These are phyloP conservation scores for Proctacanthus coquilletti DNA, from an alignment of 1,140 invertebrate genomes.

Conservation along the genomic window DNA sequence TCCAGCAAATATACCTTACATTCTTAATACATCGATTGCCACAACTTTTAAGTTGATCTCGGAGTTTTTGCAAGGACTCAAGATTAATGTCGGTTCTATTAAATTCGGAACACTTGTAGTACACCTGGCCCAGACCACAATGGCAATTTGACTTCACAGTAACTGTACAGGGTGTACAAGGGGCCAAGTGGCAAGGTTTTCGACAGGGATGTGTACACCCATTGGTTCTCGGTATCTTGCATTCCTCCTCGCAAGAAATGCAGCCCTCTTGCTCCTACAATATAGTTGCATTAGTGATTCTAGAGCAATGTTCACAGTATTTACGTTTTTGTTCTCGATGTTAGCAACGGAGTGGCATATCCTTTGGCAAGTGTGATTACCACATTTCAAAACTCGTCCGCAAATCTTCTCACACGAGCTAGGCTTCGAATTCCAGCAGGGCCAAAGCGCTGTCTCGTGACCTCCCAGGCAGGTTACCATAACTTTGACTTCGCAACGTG, in stretches of 20 bases:
- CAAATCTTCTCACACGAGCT: constrained; percentile 60
- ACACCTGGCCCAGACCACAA: constrained; percentile 57
- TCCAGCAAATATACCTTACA: too few relatives aligned
- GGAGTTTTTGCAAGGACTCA: constrained; percentile 23
- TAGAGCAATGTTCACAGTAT: constrained; percentile 9
- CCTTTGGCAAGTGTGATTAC: constrained; percentile 61
- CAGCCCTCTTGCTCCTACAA: constrained; percentile 34
- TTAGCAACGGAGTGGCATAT: constrained; percentile 51
- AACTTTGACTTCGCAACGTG: constrained; percentile 52
- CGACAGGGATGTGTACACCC: constrained; percentile 68
- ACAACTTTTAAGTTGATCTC: constrained; percentile 15
- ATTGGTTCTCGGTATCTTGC: constrained; percentile 45
- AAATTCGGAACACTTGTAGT: constrained; percentile 54
- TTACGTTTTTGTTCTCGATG: constrained; percentile 30
- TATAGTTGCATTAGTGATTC: too few relatives aligned
- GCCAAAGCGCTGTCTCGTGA: constrained; percentile 60
- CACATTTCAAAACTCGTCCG: constrained; percentile 49
- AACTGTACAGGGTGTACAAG: constrained; percentile 52
- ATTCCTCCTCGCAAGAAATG: constrained; percentile 53
- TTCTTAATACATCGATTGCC: constrained; percentile 72
- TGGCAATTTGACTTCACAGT: constrained; percentile 60
- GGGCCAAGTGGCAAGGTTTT: constrained; percentile 55
- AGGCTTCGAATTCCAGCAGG: constrained; percentile 55
- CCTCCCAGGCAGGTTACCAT: constrained; percentile 62
- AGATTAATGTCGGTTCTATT: constrained; percentile 34